These are phyloP conservation scores for Celastrina argiolus DNA, from an alignment of 2,888 invertebrate species.

Conservation along the genomic window DNA sequence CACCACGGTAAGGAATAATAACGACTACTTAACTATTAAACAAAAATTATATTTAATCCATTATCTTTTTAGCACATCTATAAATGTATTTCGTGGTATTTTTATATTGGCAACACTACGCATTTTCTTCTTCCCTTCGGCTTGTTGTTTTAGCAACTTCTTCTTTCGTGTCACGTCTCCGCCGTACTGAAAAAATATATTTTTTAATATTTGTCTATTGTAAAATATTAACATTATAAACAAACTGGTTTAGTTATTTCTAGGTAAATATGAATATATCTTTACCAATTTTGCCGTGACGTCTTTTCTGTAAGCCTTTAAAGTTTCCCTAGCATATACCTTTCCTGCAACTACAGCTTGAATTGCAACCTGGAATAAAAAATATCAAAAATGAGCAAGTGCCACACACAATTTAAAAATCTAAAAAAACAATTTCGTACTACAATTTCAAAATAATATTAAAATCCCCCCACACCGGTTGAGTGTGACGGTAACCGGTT, in stretches of 20 bases:
- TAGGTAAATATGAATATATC: neutral
- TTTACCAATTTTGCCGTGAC: constrained; percentile 95
- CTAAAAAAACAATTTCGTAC: too few relatives aligned
- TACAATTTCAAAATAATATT: too few relatives aligned
- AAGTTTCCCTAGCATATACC: constrained; percentile 89
- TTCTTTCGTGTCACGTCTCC: constrained; percentile 93
- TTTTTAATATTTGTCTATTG: neutral
- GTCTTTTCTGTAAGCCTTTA: constrained; percentile 93
- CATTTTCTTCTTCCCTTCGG: constrained; percentile 96
- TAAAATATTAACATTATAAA: too few relatives aligned
- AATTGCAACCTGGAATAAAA: constrained; percentile 81
- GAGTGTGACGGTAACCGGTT: too few relatives aligned
- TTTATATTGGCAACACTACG: constrained; percentile 93
- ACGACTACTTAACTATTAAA: neutral
- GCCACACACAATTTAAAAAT: neutral
- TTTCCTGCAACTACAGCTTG: constrained; percentile 90
- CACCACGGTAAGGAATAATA: neutral
- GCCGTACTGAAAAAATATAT: constrained; percentile 83
- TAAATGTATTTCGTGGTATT: constrained; percentile 95
- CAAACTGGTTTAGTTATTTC: neutral
- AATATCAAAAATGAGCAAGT: neutral
- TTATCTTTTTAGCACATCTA: constrained; percentile 89
- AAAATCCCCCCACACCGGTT: too few relatives aligned
- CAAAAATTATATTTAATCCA: constrained; percentile 16
- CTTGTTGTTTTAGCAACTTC: constrained; percentile 92